Evolutionary conservation across 2,113 vertebrate species (phyloP).

Genomic region (Stomatorhinus ivindoensis): DNA sequence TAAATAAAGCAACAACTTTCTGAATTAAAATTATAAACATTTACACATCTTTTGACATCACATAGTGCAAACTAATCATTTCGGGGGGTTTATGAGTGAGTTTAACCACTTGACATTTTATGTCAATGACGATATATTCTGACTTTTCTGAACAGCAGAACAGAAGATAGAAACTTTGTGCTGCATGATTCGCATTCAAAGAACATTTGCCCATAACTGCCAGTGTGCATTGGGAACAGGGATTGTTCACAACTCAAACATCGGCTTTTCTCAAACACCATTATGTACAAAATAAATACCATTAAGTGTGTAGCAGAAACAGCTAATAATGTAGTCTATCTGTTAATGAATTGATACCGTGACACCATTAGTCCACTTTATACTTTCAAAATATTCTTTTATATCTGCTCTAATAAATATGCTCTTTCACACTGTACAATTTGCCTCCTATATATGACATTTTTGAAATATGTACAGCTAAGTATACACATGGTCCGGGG

Average conservation of each 20-base stretch:
- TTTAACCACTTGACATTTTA: conserved; percentile 2
- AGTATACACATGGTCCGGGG: conserved; percentile 43
- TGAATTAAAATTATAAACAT: conserved; percentile 8
- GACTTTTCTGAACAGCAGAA: neutral
- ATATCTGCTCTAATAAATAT: conserved; percentile 22
- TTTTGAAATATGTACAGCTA: conserved; percentile 49
- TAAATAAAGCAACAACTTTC: conserved; percentile 12
- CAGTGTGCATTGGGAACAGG: neutral
- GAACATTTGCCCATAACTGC: neutral
- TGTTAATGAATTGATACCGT: neutral
- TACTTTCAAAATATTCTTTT: conserved; percentile 25
- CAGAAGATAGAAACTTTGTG: conserved; percentile 12
- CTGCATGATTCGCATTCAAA: conserved; percentile 15
- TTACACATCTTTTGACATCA: conserved; percentile 13
- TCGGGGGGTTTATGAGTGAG: conserved; percentile 1
- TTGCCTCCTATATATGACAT: conserved; percentile 36
- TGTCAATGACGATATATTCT: neutral
- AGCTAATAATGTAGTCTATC: neutral
- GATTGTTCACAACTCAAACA: neutral
- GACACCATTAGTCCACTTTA: neutral
- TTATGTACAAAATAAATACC: conserved; percentile 13
- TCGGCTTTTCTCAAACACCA: conserved; percentile 11
- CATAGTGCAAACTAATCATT: conserved; percentile 19
- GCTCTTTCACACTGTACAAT: conserved; percentile 29
- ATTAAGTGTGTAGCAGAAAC: neutral